Conservation (phyloP, 2,888 invertebrate species). For the Perizoma flavofasciatum region DNA sequence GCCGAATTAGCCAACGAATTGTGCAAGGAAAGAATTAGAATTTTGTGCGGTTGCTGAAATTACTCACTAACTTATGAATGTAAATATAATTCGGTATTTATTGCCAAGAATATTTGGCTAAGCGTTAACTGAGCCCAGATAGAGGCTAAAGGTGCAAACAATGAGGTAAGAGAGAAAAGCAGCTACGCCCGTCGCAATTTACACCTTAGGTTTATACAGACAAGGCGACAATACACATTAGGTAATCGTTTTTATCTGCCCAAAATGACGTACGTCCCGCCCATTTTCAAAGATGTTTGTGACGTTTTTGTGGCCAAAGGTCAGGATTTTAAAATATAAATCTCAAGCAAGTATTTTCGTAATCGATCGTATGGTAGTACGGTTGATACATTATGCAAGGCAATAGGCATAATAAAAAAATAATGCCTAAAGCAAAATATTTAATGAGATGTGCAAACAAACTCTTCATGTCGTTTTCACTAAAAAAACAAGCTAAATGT, state of each 20-base stretch:
- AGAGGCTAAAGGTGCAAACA: slow-evolving; percentile 50
- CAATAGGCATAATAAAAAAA: slow-evolving; percentile 10
- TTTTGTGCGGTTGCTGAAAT: slow-evolving; percentile 16
- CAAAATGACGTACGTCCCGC: slow-evolving; percentile 33
- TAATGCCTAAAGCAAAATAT: slow-evolving; percentile 14
- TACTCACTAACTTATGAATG: slow-evolving; percentile 27
- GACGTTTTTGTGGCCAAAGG: slow-evolving; percentile 41
- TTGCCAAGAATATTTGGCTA: slow-evolving; percentile 44
- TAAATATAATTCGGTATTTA: slow-evolving; percentile 29
- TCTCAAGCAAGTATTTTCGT: slow-evolving; percentile 29
- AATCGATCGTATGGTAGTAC: slow-evolving; percentile 23
- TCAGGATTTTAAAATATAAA: slow-evolving; percentile 47
- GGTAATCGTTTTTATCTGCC: slow-evolving; percentile 22
- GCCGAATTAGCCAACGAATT: slow-evolving; percentile 28
- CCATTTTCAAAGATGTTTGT: slow-evolving; percentile 36
- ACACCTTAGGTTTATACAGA: slow-evolving; percentile 35
- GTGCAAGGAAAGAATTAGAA: slow-evolving; percentile 31
- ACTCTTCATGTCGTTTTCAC: slow-evolving; percentile 18
- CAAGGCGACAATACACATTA: slow-evolving; percentile 27
- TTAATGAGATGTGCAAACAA: slow-evolving; percentile 12
- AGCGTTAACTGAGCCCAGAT: slow-evolving; percentile 48
- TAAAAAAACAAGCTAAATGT: slow-evolving; percentile 13
- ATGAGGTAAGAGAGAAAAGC: slow-evolving; percentile 56
- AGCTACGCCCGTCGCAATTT: slow-evolving; percentile 36
- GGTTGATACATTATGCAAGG: slow-evolving; percentile 31